phyloP scores from a whole-genome alignment of 2,113 vertebrate genomes.

The Cyprinus carpio region DNA sequence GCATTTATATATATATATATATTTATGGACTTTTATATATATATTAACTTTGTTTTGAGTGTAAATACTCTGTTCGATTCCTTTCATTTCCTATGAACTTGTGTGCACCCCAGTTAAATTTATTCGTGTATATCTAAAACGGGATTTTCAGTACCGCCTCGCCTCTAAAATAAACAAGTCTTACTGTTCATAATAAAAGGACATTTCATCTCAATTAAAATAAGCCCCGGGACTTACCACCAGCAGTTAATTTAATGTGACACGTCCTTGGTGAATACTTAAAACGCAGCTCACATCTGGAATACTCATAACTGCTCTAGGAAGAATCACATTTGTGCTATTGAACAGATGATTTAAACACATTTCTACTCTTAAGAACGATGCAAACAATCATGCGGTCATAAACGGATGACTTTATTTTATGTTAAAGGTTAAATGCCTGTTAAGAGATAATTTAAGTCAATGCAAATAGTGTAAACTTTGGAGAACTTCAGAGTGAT shows the following conservation, averaged over 20 bases:
- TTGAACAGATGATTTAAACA: slow-evolving; percentile 36
- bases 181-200: slow-evolving; percentile 23
- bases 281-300: slow-evolving; percentile 2
- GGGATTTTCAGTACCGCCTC: background rate
- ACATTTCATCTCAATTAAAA: slow-evolving; percentile 44
- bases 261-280: slow-evolving; percentile 26
- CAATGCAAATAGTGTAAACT: slow-evolving; percentile 20
- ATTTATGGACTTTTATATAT: background rate
- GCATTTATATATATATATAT: background rate
- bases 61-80: slow-evolving; percentile 7
- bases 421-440: slow-evolving; percentile 10
- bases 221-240: slow-evolving; percentile 11
- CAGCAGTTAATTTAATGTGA: slow-evolving; percentile 22
- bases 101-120: background rate
- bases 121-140: background rate
- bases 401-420: slow-evolving; percentile 14
- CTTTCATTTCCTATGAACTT: slow-evolving; percentile 28
- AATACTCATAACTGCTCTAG: background rate
- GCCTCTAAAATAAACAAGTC: slow-evolving; percentile 45
- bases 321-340: slow-evolving; percentile 21
- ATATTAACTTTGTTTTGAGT: slow-evolving; percentile 19
- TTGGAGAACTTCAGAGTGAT: slow-evolving; percentile 9
- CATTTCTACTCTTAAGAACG: background rate
- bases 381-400: slow-evolving; percentile 4
- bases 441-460: slow-evolving; percentile 24